phyloP scores from a whole-genome alignment of 2,113 vertebrate genomes.

The Ursus arctos region DNA sequence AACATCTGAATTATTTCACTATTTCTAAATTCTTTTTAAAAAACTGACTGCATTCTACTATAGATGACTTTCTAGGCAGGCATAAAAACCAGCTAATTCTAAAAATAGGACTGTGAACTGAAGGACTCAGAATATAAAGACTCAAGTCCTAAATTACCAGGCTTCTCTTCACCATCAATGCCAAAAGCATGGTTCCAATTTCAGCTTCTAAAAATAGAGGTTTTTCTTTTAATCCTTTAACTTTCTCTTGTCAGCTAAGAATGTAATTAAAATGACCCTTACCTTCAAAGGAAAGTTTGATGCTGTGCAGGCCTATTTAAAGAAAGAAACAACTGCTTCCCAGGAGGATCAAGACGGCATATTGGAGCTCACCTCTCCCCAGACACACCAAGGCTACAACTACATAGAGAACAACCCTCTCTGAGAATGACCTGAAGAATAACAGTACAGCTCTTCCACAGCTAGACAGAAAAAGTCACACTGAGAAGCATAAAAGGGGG shows the following conservation, averaged over 20 bases:
- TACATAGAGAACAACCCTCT: background rate
- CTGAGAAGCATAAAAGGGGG: background rate
- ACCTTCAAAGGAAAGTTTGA: slow-evolving; percentile 33
- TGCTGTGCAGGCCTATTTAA: background rate
- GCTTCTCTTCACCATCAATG: slow-evolving; percentile 17
- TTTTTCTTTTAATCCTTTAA: background rate
- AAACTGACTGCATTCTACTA: background rate
- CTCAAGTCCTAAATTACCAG: slow-evolving; percentile 26
- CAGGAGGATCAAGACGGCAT: background rate
- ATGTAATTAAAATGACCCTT: slow-evolving; percentile 23
- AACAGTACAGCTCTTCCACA: background rate
- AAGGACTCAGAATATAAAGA: background rate
- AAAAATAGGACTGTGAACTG: slow-evolving; percentile 48
- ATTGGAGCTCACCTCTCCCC: background rate
- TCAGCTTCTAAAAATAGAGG: slow-evolving; percentile 72
- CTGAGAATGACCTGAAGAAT: background rate
- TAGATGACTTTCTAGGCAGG: background rate
- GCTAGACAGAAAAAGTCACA: background rate
- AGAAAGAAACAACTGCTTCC: background rate
- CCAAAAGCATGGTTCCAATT: slow-evolving; percentile 50
- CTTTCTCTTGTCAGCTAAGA: slow-evolving; percentile 8
- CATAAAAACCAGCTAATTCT: background rate
- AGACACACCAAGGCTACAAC: background rate
- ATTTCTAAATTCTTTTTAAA: slow-evolving; percentile 11
- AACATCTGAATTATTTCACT: background rate